A percentile compares a stretch with the other conserved stretches of the same genome.
phyloP scores from a whole-genome alignment of 2,888 invertebrate species.

The Pocota personata region DNA sequence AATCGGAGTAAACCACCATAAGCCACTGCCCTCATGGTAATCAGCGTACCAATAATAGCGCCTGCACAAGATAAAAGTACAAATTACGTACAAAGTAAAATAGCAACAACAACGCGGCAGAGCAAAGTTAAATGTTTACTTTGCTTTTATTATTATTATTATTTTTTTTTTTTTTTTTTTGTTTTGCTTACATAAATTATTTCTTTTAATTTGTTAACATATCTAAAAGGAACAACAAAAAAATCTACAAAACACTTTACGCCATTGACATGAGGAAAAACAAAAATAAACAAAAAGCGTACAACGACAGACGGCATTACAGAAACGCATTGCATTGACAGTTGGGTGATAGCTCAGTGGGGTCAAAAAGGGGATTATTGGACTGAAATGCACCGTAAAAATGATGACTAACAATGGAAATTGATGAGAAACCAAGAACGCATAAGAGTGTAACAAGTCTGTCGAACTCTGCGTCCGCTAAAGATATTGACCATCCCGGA shows the following conservation, averaged over 20 bases:
- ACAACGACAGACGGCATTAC: slow-evolving; percentile 71
- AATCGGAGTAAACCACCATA: slow-evolving; percentile 27
- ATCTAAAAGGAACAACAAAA: background rate
- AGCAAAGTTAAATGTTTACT: slow-evolving; percentile 32
- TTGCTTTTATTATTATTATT: slow-evolving; percentile 39
- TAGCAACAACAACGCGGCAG: slow-evolving; percentile 1
- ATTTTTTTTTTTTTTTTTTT: background rate
- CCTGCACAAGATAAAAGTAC: slow-evolving; percentile 40
- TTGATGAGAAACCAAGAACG: too few relatives aligned
- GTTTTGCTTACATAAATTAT: slow-evolving; percentile 61
- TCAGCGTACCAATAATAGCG: slow-evolving; percentile 42
- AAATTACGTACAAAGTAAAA: slow-evolving; percentile 36
- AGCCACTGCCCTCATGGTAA: slow-evolving; percentile 51
- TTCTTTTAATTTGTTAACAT: slow-evolving; percentile 62
- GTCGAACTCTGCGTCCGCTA: too few relatives aligned
- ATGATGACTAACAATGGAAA: too few relatives aligned
- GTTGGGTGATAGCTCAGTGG: slow-evolving; percentile 2
- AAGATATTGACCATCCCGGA: too few relatives aligned
- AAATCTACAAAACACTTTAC: slow-evolving; percentile 10
- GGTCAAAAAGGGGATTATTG: slow-evolving; percentile 73
- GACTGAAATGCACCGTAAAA: background rate
- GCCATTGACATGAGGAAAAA: slow-evolving; percentile 31
- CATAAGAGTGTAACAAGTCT: too few relatives aligned
- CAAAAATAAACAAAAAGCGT: slow-evolving; percentile 42
- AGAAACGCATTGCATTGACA: slow-evolving; percentile 40